A percentile compares a stretch with the other conserved stretches of the same genome.
These are phyloP conservation scores for Eurytoma californica DNA, from an alignment of 2,888 invertebrate species.

Conservation along the genomic window DNA sequence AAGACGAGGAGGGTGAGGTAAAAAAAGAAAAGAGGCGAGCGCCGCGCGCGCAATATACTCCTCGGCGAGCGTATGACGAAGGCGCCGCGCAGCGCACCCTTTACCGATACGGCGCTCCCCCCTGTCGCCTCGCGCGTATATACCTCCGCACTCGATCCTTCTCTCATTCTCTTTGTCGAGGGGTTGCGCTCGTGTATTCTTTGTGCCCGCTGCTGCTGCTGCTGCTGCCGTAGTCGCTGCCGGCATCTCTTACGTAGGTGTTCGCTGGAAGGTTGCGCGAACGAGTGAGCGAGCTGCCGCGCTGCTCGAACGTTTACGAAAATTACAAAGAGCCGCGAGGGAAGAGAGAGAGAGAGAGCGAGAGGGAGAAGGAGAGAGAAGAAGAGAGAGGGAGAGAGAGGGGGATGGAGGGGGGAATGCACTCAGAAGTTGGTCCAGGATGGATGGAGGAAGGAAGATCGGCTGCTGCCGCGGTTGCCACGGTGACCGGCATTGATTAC, in stretches of 20 bases:
- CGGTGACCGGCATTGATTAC: slow-evolving; percentile 74
- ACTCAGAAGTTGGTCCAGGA: slow-evolving; percentile 63
- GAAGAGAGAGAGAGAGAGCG: not conserved
- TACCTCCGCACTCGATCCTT: not conserved
- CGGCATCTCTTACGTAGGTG: slow-evolving; percentile 33
- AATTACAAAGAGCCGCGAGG: slow-evolving; percentile 52
- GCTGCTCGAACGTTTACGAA: slow-evolving; percentile 53
- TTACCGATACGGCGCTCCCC: slow-evolving; percentile 24
- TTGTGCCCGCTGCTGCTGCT: slow-evolving; percentile 15
- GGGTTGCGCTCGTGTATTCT: slow-evolving; percentile 13
- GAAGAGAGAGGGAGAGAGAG: slow-evolving; percentile 23
- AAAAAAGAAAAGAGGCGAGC: not conserved
- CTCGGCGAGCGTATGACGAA: slow-evolving; percentile 15
- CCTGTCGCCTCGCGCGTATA: not conserved
- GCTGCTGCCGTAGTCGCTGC: not conserved
- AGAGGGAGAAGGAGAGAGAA: slow-evolving; percentile 20
- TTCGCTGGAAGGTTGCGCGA: slow-evolving; percentile 18
- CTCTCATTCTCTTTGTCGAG: slow-evolving; percentile 8
- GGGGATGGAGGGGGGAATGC: slow-evolving; percentile 51
- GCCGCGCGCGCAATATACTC: slow-evolving; percentile 1
- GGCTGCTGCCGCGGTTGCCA: slow-evolving; percentile 70
- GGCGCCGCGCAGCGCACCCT: slow-evolving; percentile 3
- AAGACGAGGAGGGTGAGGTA: not conserved
- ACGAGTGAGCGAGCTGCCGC: slow-evolving; percentile 15
- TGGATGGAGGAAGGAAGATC: slow-evolving; percentile 68